Conservation (phyloP, 2,888 invertebrate genomes). For the Cephus spinipes region DNA sequence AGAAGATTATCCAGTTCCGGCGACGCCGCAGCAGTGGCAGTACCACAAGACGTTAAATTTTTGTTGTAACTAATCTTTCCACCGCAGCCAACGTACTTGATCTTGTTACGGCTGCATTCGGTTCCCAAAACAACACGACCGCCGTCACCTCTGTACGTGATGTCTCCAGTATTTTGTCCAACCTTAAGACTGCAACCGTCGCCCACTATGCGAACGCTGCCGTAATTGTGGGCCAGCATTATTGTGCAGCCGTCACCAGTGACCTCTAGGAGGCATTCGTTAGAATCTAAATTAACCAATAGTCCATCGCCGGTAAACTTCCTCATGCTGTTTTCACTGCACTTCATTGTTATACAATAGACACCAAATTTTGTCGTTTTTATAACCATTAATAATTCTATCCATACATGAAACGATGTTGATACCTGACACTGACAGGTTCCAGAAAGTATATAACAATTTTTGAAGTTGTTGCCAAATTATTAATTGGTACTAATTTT, state of each 20-base stretch:
- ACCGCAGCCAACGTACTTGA: constrained; percentile 52
- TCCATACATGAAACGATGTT: background rate
- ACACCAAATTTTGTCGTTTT: background rate
- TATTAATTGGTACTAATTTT: no score
- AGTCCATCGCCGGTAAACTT: constrained; percentile 51
- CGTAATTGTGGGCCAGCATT: constrained; percentile 44
- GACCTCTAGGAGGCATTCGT: constrained; percentile 45
- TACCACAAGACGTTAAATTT: background rate
- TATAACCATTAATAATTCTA: background rate
- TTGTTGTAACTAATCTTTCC: constrained; percentile 35
- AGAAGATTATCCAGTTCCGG: constrained; percentile 8
- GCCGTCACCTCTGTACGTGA: constrained; percentile 56
- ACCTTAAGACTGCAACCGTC: constrained; percentile 54
- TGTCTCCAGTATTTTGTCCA: constrained; percentile 46
- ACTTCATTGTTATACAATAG: background rate
- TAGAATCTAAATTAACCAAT: constrained; percentile 39
- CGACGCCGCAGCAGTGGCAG: background rate
- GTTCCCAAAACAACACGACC: constrained; percentile 49
- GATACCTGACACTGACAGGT: background rate
- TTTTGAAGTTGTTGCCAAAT: background rate
- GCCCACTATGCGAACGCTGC: constrained; percentile 50
- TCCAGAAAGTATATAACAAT: background rate
- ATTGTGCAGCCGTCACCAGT: constrained; percentile 55
- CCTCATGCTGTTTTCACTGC: constrained; percentile 16
- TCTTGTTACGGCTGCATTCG: constrained; percentile 35